A percentile compares a stretch with the other conserved stretches of the same genome.
Conservation (phyloP, 2,113 vertebrate species). For the Dicerorhinus sumatrensis region DNA sequence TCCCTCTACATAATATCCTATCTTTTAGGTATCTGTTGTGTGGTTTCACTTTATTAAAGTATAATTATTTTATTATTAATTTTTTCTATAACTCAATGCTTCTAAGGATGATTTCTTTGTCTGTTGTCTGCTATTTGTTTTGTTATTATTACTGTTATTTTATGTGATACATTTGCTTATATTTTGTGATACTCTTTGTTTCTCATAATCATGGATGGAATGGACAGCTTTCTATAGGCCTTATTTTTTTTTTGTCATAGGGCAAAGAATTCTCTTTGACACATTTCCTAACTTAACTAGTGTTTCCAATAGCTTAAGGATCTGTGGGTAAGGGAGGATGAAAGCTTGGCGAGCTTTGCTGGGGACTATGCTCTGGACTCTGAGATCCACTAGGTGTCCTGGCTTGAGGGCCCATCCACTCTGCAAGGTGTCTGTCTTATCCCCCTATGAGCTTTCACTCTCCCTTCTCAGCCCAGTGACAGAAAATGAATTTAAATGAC, state of each 20-base stretch:
- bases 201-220: neutral
- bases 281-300: neutral
- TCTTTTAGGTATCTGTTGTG: neutral
- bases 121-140: neutral
- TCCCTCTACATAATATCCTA: neutral
- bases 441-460: neutral
- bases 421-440: neutral
- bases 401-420: neutral
- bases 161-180: neutral
- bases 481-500: neutral
- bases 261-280: neutral
- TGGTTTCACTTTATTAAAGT: neutral
- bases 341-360: neutral
- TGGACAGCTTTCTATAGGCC: neutral
- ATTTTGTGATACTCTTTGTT: neutral
- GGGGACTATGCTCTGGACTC: neutral
- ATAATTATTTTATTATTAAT: neutral
- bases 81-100: neutral
- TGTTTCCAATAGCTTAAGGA: neutral
- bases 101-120: neutral
- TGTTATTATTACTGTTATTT: neutral
- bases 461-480: neutral
- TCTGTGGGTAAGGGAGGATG: neutral
- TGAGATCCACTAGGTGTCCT: neutral
- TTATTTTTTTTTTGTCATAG: neutral